phyloP scores from a whole-genome alignment of 1,140 invertebrate genomes.

The Chlorops oryzae region DNA sequence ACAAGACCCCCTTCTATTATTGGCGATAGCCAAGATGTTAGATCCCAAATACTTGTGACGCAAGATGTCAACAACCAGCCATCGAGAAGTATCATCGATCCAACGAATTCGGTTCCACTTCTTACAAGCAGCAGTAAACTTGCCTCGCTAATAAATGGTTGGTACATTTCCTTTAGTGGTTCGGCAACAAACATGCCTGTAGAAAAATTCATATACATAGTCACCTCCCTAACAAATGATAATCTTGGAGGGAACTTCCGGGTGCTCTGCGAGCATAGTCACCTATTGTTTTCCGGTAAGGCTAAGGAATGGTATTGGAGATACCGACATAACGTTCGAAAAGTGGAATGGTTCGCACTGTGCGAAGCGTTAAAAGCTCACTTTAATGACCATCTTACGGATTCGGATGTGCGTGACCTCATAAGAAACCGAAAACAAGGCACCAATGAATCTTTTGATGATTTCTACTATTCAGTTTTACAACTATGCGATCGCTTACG shows the following conservation, averaged over 20 bases:
- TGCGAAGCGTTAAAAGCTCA: slow-evolving; percentile 1
- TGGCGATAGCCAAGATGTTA: no score
- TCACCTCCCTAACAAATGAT: background rate
- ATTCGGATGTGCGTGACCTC: background rate
- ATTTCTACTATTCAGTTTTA: slow-evolving; percentile 1
- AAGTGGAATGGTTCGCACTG: background rate
- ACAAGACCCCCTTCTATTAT: no score
- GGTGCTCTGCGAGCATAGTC: background rate
- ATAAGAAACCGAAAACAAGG: slow-evolving; percentile 2
- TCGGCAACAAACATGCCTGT: background rate
- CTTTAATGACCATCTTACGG: background rate
- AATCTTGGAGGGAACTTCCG: background rate
- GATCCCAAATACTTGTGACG: no score
- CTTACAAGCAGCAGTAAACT: slow-evolving; percentile 1
- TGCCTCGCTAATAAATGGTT: background rate
- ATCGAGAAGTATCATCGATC: no score
- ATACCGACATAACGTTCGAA: background rate
- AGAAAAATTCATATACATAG: slow-evolving; percentile 2
- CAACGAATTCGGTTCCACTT: no score
- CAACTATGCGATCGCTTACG: background rate
- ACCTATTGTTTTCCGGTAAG: background rate
- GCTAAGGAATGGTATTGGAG: slow-evolving; percentile 5
- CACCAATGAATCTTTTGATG: background rate
- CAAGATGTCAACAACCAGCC: no score
- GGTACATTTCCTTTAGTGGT: slow-evolving; percentile 1